Conservation (phyloP, 2,797 vertebrate species). For the Macroramphosus scolopax region DNA sequence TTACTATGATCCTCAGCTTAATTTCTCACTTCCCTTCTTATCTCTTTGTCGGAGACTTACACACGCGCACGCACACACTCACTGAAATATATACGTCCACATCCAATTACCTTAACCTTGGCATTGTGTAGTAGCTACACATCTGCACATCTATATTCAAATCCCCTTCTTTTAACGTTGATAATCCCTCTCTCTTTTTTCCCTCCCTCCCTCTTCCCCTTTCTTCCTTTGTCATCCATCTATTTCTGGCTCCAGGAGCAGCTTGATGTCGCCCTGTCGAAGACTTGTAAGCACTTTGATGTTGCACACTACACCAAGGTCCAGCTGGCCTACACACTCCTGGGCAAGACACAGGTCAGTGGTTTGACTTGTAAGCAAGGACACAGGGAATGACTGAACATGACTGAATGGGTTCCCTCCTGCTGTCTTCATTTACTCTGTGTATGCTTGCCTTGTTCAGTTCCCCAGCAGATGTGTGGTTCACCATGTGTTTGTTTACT, state of each 20-base stretch:
- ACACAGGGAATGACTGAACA: too few relatives aligned
- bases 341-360: slow-evolving; percentile 98
- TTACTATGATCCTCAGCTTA: slow-evolving; percentile 16
- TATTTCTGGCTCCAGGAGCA: slow-evolving; percentile 85
- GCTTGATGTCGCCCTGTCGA: slow-evolving; percentile 95
- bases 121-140: slow-evolving; percentile 32
- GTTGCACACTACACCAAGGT: slow-evolving; percentile 95
- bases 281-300: slow-evolving; percentile 99
- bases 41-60: slow-evolving; percentile 33
- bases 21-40: slow-evolving; percentile 15
- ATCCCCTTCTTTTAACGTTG: slow-evolving; percentile 41
- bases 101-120: slow-evolving; percentile 35
- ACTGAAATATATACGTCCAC: slow-evolving; percentile 6
- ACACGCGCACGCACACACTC: too few relatives aligned
- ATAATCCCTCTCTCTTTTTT: slow-evolving; percentile 45
- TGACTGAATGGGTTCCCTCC: too few relatives aligned
- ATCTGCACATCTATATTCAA: slow-evolving; percentile 41
- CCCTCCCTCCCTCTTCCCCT: slow-evolving; percentile 2
- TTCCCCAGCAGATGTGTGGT: too few relatives aligned
- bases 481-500: too few relatives aligned
- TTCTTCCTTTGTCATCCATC: slow-evolving; percentile 37
- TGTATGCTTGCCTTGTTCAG: too few relatives aligned
- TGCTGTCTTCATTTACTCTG: too few relatives aligned
- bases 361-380: slow-evolving; percentile 1
- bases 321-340: slow-evolving; percentile 92